Base-by-base conservation (phyloP, 2,888 invertebrate species). In the Argynnis bischoffii region DNA sequence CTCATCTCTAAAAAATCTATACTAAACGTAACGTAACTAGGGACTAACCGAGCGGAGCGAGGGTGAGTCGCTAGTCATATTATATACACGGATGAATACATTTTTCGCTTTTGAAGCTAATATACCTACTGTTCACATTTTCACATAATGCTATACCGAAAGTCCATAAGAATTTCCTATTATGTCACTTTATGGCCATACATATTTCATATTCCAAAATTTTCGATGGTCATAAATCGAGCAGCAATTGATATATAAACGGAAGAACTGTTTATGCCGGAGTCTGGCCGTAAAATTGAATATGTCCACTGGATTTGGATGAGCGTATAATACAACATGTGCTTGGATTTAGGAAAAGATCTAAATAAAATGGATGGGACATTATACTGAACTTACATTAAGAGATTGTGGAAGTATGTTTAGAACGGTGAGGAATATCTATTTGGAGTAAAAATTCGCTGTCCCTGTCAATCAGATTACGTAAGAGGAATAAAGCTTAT, bases 271-370 rank as follows among this genome's bases (percentile, higher is more conserved):
- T 81, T 81, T 81, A 78, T 79, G 75, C 76, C 77, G 69, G 75
- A 66, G 78, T 76, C 78, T 80, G 78, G 74, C 79, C 81, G 81
- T 83, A 82, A 84, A 84, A 84, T 83, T 82, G 82, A 84, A 83
- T 82, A 79, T 81, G 81, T 83, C 83, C 83, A 76, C 79, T 77
- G 81, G 78, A 78, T 81, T 80, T 77, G 79, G 79, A 78, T 77
- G 77, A 69, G 74, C 79, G 79, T 79, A 77, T 79, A 78, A 77
- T 75, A 79, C 74, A 75, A 76, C 77, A 76, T 75, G 74, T 71
- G 75, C 74, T 76, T 69, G 72, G 74, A 73, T 79, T 75, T 73
- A 70, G 69, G 53, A 55, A 41, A 3, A 4, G 71, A 67, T 48
- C 11, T 72, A 69, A 5, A 53, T 15, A 21, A 14, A 35, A 71